These are phyloP conservation scores for Manacus vitellinus DNA, from an alignment of 2,113 vertebrate genomes.

Conservation along the genomic window DNA sequence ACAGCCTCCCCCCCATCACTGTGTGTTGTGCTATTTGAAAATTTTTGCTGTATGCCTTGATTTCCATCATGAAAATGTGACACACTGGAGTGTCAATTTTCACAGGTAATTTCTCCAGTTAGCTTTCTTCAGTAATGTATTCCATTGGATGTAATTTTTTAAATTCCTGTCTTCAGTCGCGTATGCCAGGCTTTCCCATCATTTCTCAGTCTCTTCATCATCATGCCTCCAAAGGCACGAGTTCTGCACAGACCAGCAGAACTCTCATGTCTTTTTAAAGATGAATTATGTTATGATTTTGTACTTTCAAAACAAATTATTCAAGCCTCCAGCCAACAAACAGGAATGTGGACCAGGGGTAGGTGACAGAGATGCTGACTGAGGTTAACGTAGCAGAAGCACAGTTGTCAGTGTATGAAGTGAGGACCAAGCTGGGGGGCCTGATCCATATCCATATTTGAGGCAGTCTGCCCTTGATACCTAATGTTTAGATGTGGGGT, in stretches of 20 bases:
- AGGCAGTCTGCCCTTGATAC: not conserved
- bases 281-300: not conserved
- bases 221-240: not conserved
- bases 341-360: too few species aligned
- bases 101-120: not conserved
- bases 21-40: not conserved
- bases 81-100: not conserved
- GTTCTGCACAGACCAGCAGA: not conserved
- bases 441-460: not conserved
- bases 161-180: accelerated
- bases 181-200: not conserved
- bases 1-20: accelerated
- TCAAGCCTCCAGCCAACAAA: not conserved
- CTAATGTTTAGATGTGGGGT: not conserved
- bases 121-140: not conserved
- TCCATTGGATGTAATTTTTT: not conserved
- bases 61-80: not conserved
- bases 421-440: not conserved
- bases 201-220: not conserved
- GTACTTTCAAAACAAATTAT: not conserved
- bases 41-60: not conserved
- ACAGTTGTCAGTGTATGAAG: not conserved
- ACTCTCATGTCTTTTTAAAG: not conserved
- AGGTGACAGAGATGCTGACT: not conserved
- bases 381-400: not conserved